Base-by-base conservation (phyloP, 2,888 invertebrate genomes). In the Drosophila recens region DNA sequence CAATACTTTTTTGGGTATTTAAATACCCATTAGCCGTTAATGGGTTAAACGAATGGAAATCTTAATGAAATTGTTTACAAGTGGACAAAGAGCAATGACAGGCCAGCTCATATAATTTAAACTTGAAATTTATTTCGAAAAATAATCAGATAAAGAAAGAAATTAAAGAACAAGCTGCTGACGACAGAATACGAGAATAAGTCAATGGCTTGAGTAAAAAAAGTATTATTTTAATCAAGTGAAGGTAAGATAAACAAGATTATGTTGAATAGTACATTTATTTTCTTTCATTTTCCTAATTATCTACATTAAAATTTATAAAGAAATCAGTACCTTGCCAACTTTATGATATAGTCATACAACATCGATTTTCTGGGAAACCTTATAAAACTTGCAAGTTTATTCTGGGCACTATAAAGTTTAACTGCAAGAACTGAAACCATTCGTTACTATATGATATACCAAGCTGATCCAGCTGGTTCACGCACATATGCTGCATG, bases 11-110 rank as follows among this genome's bases (percentile, higher is more conserved):
- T n/a, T n/a, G n/a, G n/a, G n/a, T n/a, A n/a, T n/a, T n/a, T n/a
- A n/a, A n/a, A n/a, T n/a, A n/a, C n/a, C n/a, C n/a, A n/a, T n/a
- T n/a, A n/a, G n/a, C n/a, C n/a, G n/a, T n/a, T n/a, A n/a, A n/a
- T n/a, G n/a, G n/a, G n/a, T n/a, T n/a, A 66, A 66, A 67, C 70
- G 59, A 66, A 20, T 20, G 2, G 3, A 58, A 70, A 79, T 63
- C 79, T 74, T 70, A 66, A 64, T 74, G 79, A 51, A 77, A 64
- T 64, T 79, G 59, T 64, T 79, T 63, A 70, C 70, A 66, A 43
- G 45, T 36, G 67, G 61, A 40, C 61, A 40, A 65, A 40, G 42
- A 74, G 38, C 74, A 73, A 58, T 73, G 74, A 68, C 75, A 56
- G 64, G 6, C 52, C 52, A 15, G 23, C 36, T 23, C 53, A 61